Evolutionary conservation across 2,888 invertebrate species (phyloP).

Genomic region (Chironomus tentans): DNA sequence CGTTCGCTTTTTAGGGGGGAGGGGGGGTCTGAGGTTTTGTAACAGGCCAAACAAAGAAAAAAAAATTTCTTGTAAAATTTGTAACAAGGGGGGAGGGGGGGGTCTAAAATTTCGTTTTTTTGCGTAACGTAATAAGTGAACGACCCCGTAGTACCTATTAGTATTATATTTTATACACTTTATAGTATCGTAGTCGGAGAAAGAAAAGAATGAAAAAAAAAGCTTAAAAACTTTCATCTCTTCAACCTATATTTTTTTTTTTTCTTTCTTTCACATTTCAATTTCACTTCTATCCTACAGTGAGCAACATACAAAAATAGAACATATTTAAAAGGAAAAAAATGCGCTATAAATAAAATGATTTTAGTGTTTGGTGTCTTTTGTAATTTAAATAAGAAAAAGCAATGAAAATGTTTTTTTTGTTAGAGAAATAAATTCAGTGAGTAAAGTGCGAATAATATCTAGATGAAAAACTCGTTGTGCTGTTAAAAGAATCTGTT

Average conservation of each 20-base stretch:
- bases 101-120: too few species aligned
- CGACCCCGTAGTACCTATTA: too few species aligned
- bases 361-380: constrained; percentile 8
- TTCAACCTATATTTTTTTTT: not conserved
- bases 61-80: too few species aligned
- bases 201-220: too few species aligned
- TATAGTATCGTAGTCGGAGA: too few species aligned
- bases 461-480: not conserved
- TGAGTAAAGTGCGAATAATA: not conserved
- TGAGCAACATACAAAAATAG: constrained; percentile 6
- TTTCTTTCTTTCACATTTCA: not conserved
- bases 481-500: not conserved
- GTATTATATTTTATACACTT: too few species aligned
- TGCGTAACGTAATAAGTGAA: too few species aligned
- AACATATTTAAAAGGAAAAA: constrained; percentile 3
- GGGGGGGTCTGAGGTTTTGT: too few species aligned
- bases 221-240: not conserved
- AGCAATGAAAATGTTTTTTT: not conserved
- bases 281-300: not conserved
- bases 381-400: constrained; percentile 2
- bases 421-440: not conserved
- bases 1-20: too few species aligned
- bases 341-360: constrained; percentile 6
- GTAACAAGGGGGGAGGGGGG: too few species aligned
- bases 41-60: too few species aligned